These are phyloP conservation scores for Anas flavirostris DNA, from an alignment of 2,797 vertebrate species.

Conservation along the genomic window DNA sequence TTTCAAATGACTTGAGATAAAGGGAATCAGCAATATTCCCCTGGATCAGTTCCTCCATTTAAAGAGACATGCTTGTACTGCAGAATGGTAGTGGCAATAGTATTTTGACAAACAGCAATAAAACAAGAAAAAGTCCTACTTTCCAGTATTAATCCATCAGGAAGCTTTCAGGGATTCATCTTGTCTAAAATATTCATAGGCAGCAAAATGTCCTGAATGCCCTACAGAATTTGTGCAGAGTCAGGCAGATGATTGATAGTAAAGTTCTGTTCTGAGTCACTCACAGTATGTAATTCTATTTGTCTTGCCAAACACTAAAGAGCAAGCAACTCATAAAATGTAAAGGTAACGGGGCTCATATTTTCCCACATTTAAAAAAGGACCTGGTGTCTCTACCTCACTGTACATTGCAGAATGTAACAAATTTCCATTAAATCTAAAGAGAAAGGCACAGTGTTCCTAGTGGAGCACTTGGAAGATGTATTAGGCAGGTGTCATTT, in stretches of 20 bases:
- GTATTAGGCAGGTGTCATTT: constrained; percentile 22
- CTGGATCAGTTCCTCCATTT: constrained; percentile 46
- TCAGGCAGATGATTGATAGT: constrained; percentile 83
- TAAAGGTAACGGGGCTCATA: constrained; percentile 74
- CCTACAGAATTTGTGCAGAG: constrained; percentile 84
- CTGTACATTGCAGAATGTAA: constrained; percentile 37
- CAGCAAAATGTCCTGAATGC: constrained; percentile 86
- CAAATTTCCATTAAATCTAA: constrained; percentile 71
- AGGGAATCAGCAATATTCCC: constrained; percentile 50
- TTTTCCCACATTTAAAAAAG: constrained; percentile 75
- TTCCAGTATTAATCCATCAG: constrained; percentile 81
- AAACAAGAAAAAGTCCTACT: constrained; percentile 70
- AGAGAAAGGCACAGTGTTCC: background rate
- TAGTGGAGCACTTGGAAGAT: background rate
- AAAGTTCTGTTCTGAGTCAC: constrained; percentile 80
- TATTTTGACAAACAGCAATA: constrained; percentile 77
- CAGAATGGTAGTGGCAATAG: constrained; percentile 49
- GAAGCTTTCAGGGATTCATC: constrained; percentile 80
- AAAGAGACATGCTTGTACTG: constrained; percentile 60
- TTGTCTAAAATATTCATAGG: constrained; percentile 87
- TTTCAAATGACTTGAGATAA: constrained; percentile 70
- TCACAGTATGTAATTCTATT: constrained; percentile 84
- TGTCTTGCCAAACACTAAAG: constrained; percentile 83
- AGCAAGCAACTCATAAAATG: constrained; percentile 80
- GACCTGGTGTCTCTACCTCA: constrained; percentile 48